Conservation (phyloP, 2,113 vertebrate species). For the Regulus satrapa region DNA sequence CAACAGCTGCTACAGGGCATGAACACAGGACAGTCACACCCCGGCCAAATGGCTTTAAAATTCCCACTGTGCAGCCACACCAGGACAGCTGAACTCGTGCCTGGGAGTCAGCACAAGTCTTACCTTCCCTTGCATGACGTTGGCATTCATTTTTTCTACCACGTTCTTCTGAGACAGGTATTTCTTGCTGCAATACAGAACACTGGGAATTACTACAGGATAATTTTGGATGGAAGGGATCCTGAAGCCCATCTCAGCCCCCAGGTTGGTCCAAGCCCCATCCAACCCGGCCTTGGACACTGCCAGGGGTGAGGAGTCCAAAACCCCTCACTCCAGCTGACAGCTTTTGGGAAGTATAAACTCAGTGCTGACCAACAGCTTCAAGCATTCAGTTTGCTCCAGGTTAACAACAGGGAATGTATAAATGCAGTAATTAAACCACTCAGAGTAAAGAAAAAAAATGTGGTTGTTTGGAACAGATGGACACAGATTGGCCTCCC, state of each 20-base stretch:
- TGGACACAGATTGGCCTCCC: neutral
- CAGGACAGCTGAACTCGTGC: neutral
- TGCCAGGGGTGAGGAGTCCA: neutral
- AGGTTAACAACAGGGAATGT: neutral
- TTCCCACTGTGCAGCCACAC: neutral
- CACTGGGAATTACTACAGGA: neutral
- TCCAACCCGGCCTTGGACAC: neutral
- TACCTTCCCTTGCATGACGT: conserved; percentile 95
- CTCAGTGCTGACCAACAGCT: neutral
- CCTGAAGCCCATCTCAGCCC: neutral
- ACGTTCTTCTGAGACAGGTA: conserved; percentile 98
- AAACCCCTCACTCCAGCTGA: neutral
- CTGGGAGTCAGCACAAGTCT: neutral
- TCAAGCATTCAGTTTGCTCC: neutral
- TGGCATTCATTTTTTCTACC: conserved; percentile 96
- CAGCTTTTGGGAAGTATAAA: neutral
- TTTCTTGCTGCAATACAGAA: conserved; percentile 84
- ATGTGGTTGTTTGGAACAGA: fast-evolving
- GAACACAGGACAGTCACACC: fast-evolving
- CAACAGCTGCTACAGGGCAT: neutral
- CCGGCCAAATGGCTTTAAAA: neutral
- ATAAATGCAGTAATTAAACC: neutral
- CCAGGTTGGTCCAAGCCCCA: fast-evolving
- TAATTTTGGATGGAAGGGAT: neutral
- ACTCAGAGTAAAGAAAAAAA: neutral